Conservation (phyloP, 1,140 invertebrate species). For the Aphaenogaster rudis region DNA sequence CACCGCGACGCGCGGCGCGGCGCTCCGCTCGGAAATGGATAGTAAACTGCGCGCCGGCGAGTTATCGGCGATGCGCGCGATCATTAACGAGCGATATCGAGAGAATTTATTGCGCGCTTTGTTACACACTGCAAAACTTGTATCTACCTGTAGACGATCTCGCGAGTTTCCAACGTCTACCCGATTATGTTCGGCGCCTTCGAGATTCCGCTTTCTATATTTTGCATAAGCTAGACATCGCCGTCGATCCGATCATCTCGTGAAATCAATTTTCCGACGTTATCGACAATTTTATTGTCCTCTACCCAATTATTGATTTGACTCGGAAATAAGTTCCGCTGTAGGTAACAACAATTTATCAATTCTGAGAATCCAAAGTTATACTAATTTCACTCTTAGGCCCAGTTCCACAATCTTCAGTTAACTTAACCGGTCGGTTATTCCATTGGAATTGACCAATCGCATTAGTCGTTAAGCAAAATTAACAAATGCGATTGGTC, state of each 20-base stretch:
- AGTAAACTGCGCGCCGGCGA: slow-evolving; percentile 51
- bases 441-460: too few relatives aligned
- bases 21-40: slow-evolving; percentile 53
- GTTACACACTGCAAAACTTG: slow-evolving; percentile 11
- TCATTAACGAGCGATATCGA: slow-evolving; percentile 59
- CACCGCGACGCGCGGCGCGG: slow-evolving; percentile 34
- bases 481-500: too few relatives aligned
- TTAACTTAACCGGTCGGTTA: too few relatives aligned
- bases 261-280: neutral
- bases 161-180: neutral
- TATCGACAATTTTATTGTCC: neutral
- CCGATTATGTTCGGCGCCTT: neutral
- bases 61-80: slow-evolving; percentile 52
- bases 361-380: too few relatives aligned
- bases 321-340: too few relatives aligned
- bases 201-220: neutral
- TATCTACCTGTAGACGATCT: neutral
- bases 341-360: too few relatives aligned
- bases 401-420: too few relatives aligned
- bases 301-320: too few relatives aligned
- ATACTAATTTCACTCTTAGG: too few relatives aligned
- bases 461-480: too few relatives aligned
- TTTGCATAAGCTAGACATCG: neutral
- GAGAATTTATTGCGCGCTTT: slow-evolving; percentile 47
- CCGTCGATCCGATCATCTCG: neutral